Base-by-base conservation (phyloP, 2,113 vertebrate species). In the Procavia capensis region DNA sequence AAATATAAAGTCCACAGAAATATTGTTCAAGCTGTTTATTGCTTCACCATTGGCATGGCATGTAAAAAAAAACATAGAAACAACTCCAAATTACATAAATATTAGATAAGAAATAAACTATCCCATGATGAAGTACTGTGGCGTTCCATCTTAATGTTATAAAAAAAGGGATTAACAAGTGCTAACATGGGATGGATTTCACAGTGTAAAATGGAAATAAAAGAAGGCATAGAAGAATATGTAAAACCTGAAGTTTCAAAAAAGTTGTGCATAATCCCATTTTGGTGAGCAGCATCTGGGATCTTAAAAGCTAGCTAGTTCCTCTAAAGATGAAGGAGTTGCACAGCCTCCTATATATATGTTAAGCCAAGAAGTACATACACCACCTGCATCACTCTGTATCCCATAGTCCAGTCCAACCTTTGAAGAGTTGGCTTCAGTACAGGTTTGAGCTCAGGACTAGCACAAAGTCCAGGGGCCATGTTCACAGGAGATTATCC, bases 51-150 rank as follows among this genome's bases (percentile, higher is more conserved):
- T 93, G 31, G 16, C 83, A n/a, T 74, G n/a, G n/a, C n/a, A n/a
- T n/a, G n/a, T n/a, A n/a, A 63, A 93, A 87, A 39, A 74, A 63
- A 88, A n/a, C 83, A 83, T 57, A 36, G 22, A 16, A 74, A 74
- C 19, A 82, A 54, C 64, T 83, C 75, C n/a, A 66, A 88, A 75
- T 43, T 43, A 29, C 22, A 64, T 88, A 94, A 88, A 94, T 75
- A 76, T 41, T 10, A 10, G n/a, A 64, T 66, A 85, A 76, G n/a
- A 88, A 88, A 64, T 66, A 75, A 87, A 83, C 36, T 39, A 39
- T 34, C 6, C 22, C 50, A 81, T 43, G 76, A 17, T 72, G 63
- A 92, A 66, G 8, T 64, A 76, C 19, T 76, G 57, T 75, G n/a
- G 3, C 31, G 36, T 85, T 59, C 66, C 14, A 85, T 41, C 85